Evolutionary conservation across 1,140 invertebrate species (phyloP).

Genomic region (Anagrus nilaparvatae): DNA sequence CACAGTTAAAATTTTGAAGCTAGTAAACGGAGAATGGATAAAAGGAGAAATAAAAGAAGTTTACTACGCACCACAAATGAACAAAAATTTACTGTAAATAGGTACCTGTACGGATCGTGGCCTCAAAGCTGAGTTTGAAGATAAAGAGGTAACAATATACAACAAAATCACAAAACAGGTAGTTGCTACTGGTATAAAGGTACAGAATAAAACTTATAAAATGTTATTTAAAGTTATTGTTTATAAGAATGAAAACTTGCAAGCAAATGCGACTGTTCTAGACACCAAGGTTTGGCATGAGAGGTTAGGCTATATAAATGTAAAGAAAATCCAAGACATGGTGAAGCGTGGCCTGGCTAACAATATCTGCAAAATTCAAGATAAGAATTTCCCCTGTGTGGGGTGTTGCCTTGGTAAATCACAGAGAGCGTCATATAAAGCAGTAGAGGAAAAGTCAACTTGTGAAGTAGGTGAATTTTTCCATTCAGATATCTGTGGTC

Average conservation of each 20-base stretch:
- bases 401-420: conserved; percentile 11
- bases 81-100: conserved; percentile 14
- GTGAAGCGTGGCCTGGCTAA: conserved; percentile 10
- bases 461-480: conserved; percentile 12
- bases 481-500: conserved; percentile 22
- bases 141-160: conserved; percentile 8
- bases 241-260: not conserved
- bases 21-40: conserved; percentile 15
- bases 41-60: conserved; percentile 15
- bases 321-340: conserved; percentile 8
- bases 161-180: no score
- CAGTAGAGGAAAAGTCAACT: not conserved
- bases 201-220: conserved; percentile 10
- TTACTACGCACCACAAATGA: conserved; percentile 10
- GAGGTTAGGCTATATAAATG: conserved; percentile 19
- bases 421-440: conserved; percentile 3
- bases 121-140: not conserved
- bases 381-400: conserved; percentile 7
- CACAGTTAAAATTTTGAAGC: conserved; percentile 15
- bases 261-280: conserved; percentile 7
- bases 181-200: conserved; percentile 12
- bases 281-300: conserved; percentile 19
- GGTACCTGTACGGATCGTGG: not conserved
- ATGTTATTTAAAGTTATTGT: conserved; percentile 14
- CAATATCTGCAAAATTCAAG: not conserved